Conservation (phyloP, 2,113 vertebrate species). For the Macrotus californicus region DNA sequence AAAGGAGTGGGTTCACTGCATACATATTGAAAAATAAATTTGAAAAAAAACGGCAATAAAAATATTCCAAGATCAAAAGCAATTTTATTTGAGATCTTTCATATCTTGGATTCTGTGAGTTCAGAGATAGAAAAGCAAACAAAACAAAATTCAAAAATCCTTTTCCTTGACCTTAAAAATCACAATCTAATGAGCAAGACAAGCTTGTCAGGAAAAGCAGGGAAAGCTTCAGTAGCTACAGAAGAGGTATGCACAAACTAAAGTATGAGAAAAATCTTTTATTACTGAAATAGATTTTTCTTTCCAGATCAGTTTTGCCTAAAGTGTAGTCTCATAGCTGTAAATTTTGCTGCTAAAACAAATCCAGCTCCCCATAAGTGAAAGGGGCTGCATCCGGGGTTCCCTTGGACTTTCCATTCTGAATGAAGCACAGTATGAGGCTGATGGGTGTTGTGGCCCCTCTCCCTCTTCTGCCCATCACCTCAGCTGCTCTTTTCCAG, state of each 20-base stretch:
- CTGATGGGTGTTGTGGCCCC: fast-evolving
- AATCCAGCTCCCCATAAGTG: not conserved
- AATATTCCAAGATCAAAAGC: conserved; percentile 18
- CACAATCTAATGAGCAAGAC: not conserved
- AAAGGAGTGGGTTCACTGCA: not conserved
- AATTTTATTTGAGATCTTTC: not conserved
- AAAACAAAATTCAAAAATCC: conserved; percentile 2
- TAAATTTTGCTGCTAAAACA: not conserved
- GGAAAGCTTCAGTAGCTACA: not conserved
- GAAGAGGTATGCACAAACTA: not conserved
- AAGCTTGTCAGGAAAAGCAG: not conserved
- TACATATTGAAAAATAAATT: not conserved
- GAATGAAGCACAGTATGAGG: not conserved
- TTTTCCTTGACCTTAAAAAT: not conserved
- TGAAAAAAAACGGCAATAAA: not conserved
- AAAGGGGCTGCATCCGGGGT: not conserved
- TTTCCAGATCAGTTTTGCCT: not conserved
- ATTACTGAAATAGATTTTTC: not conserved
- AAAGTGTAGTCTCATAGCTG: not conserved
- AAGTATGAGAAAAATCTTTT: not conserved
- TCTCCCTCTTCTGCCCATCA: not conserved
- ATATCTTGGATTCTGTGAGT: not conserved
- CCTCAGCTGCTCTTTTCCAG: not conserved
- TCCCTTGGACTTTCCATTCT: not conserved
- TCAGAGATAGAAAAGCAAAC: not conserved